These are phyloP conservation scores for Trachelus stipa DNA, from an alignment of 2,888 invertebrate genomes.

Conservation along the genomic window DNA sequence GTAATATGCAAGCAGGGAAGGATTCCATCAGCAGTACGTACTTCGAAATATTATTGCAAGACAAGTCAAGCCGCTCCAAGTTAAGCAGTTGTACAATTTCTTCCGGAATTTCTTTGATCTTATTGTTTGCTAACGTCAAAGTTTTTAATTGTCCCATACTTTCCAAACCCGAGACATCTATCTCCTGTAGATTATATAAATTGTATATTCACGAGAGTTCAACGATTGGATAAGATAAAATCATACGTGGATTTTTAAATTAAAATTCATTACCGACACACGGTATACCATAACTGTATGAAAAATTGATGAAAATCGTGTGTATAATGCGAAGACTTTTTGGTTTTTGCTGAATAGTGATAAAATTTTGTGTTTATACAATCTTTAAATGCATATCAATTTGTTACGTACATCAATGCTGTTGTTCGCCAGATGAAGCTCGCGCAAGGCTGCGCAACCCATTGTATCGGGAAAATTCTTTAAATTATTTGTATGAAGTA, in stretches of 20 bases:
- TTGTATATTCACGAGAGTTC: not conserved
- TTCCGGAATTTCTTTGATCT: constrained; percentile 80
- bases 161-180: constrained; percentile 79
- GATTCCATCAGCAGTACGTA: constrained; percentile 35
- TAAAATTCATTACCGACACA: not conserved
- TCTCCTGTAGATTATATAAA: constrained; percentile 69
- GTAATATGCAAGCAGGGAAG: not conserved
- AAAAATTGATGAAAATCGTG: not conserved
- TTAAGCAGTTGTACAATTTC: constrained; percentile 81
- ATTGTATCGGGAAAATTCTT: constrained; percentile 79
- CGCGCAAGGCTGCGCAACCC: constrained; percentile 81
- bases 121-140: constrained; percentile 85
- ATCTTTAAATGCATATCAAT: constrained; percentile 8
- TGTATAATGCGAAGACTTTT: not conserved
- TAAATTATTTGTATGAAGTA: constrained; percentile 87
- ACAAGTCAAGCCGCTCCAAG: constrained; percentile 85
- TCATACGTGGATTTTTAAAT: not conserved
- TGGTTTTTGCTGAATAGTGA: not conserved
- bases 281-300: not conserved
- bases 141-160: constrained; percentile 79
- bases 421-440: constrained; percentile 87
- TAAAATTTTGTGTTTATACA: not conserved
- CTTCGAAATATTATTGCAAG: constrained; percentile 78
- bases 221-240: not conserved
- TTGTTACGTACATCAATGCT: constrained; percentile 74